Base-by-base conservation (phyloP, 2,888 invertebrate genomes). In the Erebia epiphron region DNA sequence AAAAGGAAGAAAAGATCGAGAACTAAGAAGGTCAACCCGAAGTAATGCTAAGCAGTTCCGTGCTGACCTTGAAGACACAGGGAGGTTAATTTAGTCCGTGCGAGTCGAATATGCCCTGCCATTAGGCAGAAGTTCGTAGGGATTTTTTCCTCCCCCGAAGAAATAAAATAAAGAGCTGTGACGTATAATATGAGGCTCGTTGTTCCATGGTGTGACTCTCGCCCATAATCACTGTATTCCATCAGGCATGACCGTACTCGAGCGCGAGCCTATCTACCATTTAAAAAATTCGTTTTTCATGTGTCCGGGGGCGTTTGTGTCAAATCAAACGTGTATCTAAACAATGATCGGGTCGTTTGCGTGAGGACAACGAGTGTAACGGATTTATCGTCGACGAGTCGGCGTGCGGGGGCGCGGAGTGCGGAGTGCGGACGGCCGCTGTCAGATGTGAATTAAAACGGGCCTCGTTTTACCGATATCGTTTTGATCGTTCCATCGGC, bases 311-410 rank as follows among this genome's bases (percentile, higher is more conserved):
- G 35, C 70, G 66, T 56, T 68, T 49, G 11, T 35, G 56, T 46
- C 61, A 56, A 61, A 66, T 66, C 68, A 46, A 71, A 68, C 61
- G 60, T n/a, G 66, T 43, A 46, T 71, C 65, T 67, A 71, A 68
- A 68, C 65, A 71, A 71, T 21, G 18, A 67, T 46, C 49, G 70
- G 62, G 26, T 68, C 68, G 68, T 62, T 68, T 62, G 68, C 62
- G 56, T 49, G 57, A 11, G 18, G 67, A 43, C 41, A 67, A 56
- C 67, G 21, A 41, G 67, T 57, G 54, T 50, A 67, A 41, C 57
- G 35, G 61, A 54, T 66, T n/a, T 16, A 60, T 60, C 60, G 60
- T 7, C 11, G 11, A 41, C n/a, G 41, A 10, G 8, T 21, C 58
- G 35, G 41, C 49, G 41, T 35, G 63, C 14, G 49, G 46, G n/a